Percentiles rank a stretch among this genome's conserved stretches.
phyloP scores from a whole-genome alignment of 2,797 vertebrate genomes.

The Eptatretus atami region DNA sequence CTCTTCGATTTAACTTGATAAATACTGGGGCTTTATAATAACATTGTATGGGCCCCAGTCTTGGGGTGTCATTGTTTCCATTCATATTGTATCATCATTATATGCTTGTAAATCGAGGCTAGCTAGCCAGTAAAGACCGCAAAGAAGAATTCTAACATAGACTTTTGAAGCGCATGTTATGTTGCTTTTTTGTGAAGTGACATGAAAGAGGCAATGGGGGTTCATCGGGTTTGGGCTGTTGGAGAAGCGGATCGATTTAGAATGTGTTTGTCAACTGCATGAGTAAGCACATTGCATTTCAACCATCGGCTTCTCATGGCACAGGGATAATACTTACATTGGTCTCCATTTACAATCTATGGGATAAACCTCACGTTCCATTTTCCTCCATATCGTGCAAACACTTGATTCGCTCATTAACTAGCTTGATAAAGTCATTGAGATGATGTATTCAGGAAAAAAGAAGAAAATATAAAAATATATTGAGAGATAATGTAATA shows the following conservation, averaged over 20 bases:
- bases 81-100: neutral
- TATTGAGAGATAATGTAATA: too few species aligned
- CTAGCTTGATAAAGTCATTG: too few species aligned
- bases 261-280: constrained; percentile 3
- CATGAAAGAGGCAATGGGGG: neutral
- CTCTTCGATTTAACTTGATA: neutral
- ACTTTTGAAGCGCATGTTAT: neutral
- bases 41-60: neutral
- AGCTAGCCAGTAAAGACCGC: neutral
- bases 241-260: neutral
- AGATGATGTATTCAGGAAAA: too few species aligned
- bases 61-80: neutral
- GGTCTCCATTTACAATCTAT: too few species aligned
- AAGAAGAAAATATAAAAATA: too few species aligned
- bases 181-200: neutral
- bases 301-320: neutral
- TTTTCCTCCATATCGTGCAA: too few species aligned
- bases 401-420: too few species aligned
- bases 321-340: neutral
- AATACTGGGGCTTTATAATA: constrained; percentile 1
- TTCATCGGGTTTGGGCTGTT: neutral
- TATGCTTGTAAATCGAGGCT: neutral
- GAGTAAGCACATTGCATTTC: neutral
- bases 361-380: too few species aligned
- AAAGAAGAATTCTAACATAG: neutral